phyloP scores from a whole-genome alignment of 2,888 invertebrate species.

The Rotaria macrura region DNA sequence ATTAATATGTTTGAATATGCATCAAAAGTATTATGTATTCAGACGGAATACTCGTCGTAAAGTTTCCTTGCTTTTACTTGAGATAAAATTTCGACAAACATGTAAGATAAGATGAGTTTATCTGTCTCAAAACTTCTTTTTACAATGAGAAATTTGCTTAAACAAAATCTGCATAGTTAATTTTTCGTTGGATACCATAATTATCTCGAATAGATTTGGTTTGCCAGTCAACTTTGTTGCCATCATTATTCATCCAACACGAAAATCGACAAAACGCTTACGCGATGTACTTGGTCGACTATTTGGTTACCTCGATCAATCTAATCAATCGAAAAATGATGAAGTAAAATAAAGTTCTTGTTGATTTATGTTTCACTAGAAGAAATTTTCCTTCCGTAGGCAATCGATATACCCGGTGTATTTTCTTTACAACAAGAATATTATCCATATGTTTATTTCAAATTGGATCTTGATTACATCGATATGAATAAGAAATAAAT shows the following conservation, averaged over 20 bases:
- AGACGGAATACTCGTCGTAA: no score
- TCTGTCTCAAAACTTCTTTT: no score
- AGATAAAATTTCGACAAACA: no score
- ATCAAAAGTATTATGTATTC: no score
- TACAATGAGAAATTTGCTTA: no score
- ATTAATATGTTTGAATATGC: no score
- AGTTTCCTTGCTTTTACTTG: no score
- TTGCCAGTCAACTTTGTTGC: constrained; percentile 98
- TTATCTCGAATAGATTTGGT: constrained; percentile 60
- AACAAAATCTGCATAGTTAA: no score
- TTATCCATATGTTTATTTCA: constrained; percentile 32
- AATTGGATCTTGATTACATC: constrained; percentile 30
- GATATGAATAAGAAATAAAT: constrained; percentile 18
- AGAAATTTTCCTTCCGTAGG: background rate
- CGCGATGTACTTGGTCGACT: constrained; percentile 78
- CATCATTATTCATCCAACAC: constrained; percentile 80
- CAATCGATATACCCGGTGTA: constrained; percentile 31
- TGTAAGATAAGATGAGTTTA: no score
- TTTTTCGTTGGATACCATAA: background rate
- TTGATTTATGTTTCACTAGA: no score
- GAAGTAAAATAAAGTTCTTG: background rate
- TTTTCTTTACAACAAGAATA: constrained; percentile 22
- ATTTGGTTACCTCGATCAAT: constrained; percentile 20
- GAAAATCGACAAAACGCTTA: constrained; percentile 70
- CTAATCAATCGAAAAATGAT: constrained; percentile 5